Conservation (phyloP, 92 coral and sea anemone genomes). For the Epizoanthus ramosus region DNA sequence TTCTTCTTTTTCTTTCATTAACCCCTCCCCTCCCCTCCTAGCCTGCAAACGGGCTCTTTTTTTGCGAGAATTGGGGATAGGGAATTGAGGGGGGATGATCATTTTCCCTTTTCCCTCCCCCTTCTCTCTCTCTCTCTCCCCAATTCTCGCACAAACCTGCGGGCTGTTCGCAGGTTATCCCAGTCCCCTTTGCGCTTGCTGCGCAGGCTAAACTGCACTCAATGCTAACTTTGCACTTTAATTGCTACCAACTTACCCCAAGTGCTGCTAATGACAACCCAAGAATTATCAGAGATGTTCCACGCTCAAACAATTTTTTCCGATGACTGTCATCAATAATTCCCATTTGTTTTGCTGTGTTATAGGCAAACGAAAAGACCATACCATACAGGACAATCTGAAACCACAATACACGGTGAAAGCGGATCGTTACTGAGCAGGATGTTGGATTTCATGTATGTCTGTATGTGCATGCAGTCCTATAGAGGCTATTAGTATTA, state of each 20-base stretch:
- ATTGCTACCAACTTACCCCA: neutral
- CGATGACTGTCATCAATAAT: slow-evolving; percentile 79
- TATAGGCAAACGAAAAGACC: slow-evolving; percentile 79
- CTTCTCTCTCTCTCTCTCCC: too few relatives aligned
- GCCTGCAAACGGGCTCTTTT: too few relatives aligned
- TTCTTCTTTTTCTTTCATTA: too few relatives aligned
- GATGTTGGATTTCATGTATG: neutral
- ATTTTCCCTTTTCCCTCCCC: too few relatives aligned
- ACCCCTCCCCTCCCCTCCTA: too few relatives aligned
- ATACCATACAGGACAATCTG: slow-evolving; percentile 91
- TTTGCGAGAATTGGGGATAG: too few relatives aligned
- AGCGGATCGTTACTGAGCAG: neutral
- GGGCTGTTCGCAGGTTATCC: too few relatives aligned
- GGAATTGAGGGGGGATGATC: too few relatives aligned
- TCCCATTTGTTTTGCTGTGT: slow-evolving; percentile 73
- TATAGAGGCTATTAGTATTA: neutral
- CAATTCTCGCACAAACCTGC: too few relatives aligned
- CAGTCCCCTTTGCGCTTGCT: too few relatives aligned
- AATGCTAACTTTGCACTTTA: too few relatives aligned
- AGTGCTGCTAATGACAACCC: neutral
- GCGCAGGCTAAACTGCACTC: too few relatives aligned
- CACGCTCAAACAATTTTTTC: slow-evolving; percentile 68
- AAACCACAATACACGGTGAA: slow-evolving; percentile 4
- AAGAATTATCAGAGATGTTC: slow-evolving; percentile 15
- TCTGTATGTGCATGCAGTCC: neutral